These are phyloP conservation scores for Brachionus plicatilis DNA, from an alignment of 1,140 invertebrate species.

Conservation along the genomic window DNA sequence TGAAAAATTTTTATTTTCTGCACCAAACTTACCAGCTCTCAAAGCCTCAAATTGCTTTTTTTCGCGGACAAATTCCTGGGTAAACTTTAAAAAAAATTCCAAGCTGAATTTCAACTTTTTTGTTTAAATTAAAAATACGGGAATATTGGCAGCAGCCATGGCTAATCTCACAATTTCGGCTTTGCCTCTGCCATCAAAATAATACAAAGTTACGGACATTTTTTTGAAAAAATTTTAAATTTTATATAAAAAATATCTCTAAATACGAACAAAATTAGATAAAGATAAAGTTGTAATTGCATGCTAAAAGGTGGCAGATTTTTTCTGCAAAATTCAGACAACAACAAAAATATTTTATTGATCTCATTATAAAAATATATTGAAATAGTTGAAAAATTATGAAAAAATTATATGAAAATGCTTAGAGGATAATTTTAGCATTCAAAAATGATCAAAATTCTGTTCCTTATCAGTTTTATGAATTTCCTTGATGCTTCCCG, in stretches of 20 bases:
- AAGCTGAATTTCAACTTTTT: neutral
- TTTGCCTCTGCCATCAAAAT: slow-evolving; percentile 42
- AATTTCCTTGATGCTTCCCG: neutral
- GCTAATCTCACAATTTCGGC: slow-evolving; percentile 43
- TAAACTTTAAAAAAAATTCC: neutral
- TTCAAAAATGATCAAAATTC: neutral
- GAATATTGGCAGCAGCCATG: slow-evolving; percentile 40
- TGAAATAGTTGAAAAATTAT: neutral
- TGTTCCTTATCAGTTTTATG: neutral
- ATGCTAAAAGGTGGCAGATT: neutral
- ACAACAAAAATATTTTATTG: neutral
- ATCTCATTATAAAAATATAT: neutral
- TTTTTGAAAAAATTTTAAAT: neutral
- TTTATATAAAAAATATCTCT: neutral
- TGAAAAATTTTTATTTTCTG: neutral
- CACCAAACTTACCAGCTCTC: neutral
- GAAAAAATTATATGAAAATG: neutral
- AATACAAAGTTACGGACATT: slow-evolving; percentile 25
- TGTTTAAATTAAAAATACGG: slow-evolving; percentile 34
- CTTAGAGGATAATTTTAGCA: neutral
- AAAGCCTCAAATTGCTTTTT: neutral
- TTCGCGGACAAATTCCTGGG: slow-evolving; percentile 9
- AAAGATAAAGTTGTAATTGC: neutral
- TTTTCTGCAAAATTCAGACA: neutral
- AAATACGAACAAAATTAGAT: neutral